Percentiles rank a stretch among this genome's conserved stretches.
phyloP scores from a whole-genome alignment of 2,888 invertebrate species.

The Orthosia incerta region DNA sequence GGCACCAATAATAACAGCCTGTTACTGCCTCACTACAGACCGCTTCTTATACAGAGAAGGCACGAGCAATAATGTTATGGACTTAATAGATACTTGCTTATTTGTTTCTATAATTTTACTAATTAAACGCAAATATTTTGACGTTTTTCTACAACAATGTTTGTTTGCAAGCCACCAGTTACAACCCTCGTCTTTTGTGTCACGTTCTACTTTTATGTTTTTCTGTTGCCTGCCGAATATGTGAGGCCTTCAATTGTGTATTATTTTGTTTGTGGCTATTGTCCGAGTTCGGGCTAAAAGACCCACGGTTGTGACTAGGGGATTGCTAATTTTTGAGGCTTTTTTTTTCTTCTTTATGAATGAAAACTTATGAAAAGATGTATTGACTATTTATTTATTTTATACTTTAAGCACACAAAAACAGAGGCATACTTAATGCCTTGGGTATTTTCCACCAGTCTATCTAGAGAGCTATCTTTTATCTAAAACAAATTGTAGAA shows the following conservation, averaged over 20 bases:
- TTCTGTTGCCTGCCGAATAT: constrained; percentile 48
- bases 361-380: not conserved
- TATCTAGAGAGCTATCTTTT: too few relatives aligned
- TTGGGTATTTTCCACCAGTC: too few relatives aligned
- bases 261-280: constrained; percentile 42
- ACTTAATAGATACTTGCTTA: too few relatives aligned
- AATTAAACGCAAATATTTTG: not conserved
- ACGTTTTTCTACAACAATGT: not conserved
- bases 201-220: constrained; percentile 64
- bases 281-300: constrained; percentile 38
- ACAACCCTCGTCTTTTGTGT: constrained; percentile 9
- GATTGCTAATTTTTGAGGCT: constrained; percentile 20
- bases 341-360: constrained; percentile 2
- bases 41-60: too few relatives aligned
- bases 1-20: too few relatives aligned
- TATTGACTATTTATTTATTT: not conserved
- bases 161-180: not conserved
- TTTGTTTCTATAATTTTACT: too few relatives aligned
- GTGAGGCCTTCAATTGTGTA: constrained; percentile 50
- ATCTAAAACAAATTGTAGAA: too few relatives aligned
- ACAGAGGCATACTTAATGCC: too few relatives aligned
- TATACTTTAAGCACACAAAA: too few relatives aligned
- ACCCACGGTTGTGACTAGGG: constrained; percentile 24
- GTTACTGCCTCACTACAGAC: too few relatives aligned
- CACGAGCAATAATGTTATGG: too few relatives aligned